These are phyloP conservation scores for Formicarius rufipectus DNA, from an alignment of 2,113 vertebrate species.

Conservation along the genomic window DNA sequence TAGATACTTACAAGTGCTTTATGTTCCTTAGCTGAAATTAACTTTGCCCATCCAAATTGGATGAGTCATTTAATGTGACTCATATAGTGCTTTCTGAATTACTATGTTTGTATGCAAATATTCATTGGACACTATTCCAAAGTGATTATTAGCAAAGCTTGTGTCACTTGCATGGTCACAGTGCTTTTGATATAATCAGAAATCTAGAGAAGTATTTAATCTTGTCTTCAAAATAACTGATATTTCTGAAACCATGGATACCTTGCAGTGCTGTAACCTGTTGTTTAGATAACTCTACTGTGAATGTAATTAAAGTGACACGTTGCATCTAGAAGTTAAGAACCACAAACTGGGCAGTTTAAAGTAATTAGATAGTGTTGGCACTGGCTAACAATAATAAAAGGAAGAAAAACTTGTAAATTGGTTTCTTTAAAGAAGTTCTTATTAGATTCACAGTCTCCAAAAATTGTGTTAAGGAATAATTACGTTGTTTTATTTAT, in stretches of 20 bases:
- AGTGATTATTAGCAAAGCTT: not conserved
- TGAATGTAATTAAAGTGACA: conserved; percentile 1
- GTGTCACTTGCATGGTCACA: not conserved
- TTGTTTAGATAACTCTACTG: not conserved
- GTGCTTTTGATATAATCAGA: not conserved
- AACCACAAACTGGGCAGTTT: conserved; percentile 14
- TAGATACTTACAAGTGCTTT: conserved; percentile 36
- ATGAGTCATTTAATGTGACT: conserved; percentile 40
- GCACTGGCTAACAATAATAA: not conserved
- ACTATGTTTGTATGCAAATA: conserved; percentile 21
- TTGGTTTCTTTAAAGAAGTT: not conserved
- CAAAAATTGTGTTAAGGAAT: not conserved
- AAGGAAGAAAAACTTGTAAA: conserved; percentile 14
- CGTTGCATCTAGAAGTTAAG: not conserved
- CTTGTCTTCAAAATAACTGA: not conserved
- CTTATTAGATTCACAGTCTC: not conserved
- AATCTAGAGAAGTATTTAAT: not conserved
- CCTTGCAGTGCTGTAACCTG: not conserved
- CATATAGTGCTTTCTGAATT: conserved; percentile 15
- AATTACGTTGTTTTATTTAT: not conserved
- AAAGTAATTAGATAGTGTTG: conserved; percentile 21
- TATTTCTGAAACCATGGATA: not conserved
- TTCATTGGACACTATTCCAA: not conserved
- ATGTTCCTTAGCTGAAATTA: conserved; percentile 61
- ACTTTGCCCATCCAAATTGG: conserved; percentile 25